Conservation (phyloP, 2,113 vertebrate genomes). For the Oryctolagus cuniculus region DNA sequence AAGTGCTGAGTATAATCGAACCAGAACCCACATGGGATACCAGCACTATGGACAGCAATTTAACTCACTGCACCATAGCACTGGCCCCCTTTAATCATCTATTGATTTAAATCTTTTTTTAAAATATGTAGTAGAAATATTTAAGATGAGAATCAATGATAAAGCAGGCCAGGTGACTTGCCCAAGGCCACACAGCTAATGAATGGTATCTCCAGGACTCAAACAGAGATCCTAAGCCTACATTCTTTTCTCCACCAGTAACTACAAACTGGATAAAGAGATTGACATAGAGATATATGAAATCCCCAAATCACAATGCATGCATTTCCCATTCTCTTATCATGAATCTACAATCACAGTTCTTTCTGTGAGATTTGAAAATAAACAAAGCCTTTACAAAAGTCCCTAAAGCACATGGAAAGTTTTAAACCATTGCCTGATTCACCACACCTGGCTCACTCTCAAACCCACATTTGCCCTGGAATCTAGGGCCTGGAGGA, state of each 20-base stretch:
- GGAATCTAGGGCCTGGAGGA: conserved; percentile 59
- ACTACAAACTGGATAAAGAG: not conserved
- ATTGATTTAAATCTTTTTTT: conserved; percentile 50
- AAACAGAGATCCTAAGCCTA: not conserved
- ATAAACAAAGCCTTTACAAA: conserved; percentile 52
- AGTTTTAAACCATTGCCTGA: conserved; percentile 64
- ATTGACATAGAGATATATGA: not conserved
- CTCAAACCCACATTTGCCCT: conserved; percentile 75
- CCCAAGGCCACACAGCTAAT: not conserved
- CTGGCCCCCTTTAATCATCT: not conserved
- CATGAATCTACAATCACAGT: conserved; percentile 28
- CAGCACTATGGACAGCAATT: no score
- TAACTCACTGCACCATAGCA: no score
- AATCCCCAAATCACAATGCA: not conserved
- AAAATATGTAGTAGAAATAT: conserved; percentile 7
- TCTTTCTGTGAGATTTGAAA: conserved; percentile 60
- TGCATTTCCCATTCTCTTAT: conserved; percentile 37
- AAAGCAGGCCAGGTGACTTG: not conserved
- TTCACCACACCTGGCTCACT: conserved; percentile 41
- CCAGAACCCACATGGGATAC: no score
- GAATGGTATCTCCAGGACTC: not conserved
- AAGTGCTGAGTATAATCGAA: no score
- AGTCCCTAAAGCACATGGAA: conserved; percentile 35
- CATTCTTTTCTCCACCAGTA: not conserved
- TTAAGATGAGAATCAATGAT: conserved; percentile 31